phyloP scores from a whole-genome alignment of 2,113 vertebrate species.

The Corythornis vintsioides region DNA sequence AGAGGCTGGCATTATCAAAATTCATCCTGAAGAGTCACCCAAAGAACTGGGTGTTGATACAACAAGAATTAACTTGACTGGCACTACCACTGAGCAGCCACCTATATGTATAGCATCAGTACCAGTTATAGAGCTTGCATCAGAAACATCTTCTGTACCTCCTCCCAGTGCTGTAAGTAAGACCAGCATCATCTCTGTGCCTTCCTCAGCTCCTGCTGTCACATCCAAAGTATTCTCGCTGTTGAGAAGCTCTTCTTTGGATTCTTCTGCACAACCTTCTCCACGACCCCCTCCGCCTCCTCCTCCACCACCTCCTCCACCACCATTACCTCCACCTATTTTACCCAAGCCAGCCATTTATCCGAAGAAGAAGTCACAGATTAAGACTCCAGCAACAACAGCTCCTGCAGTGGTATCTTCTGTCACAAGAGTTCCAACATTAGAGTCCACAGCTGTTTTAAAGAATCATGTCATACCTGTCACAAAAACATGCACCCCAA shows the following conservation, averaged over 20 bases:
- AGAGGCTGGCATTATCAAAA: conserved; percentile 51
- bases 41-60: conserved; percentile 49
- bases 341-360: conserved; percentile 81
- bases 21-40: conserved; percentile 64
- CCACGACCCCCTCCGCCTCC: conserved; percentile 14
- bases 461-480: conserved; percentile 73
- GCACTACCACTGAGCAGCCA: conserved; percentile 31
- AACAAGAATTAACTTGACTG: conserved; percentile 24
- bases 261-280: conserved; percentile 71
- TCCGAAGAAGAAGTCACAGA: conserved; percentile 79
- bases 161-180: conserved; percentile 69
- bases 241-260: conserved; percentile 79
- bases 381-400: conserved; percentile 72
- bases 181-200: conserved; percentile 47
- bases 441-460: conserved; percentile 50
- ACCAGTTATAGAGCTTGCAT: conserved; percentile 43
- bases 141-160: conserved; percentile 65
- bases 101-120: not conserved
- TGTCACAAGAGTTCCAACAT: conserved; percentile 54
- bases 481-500: conserved; percentile 78
- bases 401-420: conserved; percentile 14
- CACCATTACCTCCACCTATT: conserved; percentile 78
- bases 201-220: conserved; percentile 69
- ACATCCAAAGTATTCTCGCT: conserved; percentile 80
- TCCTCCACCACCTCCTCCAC: conserved; percentile 76